These are phyloP conservation scores for Saxidomus purpurata DNA, from an alignment of 1,140 invertebrate species.

Conservation along the genomic window DNA sequence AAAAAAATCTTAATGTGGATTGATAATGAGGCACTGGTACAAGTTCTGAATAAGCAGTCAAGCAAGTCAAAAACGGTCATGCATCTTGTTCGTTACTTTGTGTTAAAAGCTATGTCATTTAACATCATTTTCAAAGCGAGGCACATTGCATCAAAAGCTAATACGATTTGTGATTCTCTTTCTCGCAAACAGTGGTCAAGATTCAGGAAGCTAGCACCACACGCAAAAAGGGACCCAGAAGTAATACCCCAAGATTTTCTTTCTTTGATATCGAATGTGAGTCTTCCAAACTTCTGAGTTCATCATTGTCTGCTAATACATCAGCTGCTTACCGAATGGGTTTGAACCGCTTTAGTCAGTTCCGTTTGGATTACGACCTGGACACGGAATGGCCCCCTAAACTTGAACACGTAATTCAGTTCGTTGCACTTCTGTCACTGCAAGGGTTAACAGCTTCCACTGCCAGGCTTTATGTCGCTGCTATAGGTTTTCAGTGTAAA, in stretches of 20 bases:
- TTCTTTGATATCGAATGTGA: too few relatives aligned
- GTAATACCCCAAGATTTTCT: background rate
- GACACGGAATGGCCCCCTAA: too few relatives aligned
- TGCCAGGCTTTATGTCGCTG: too few relatives aligned
- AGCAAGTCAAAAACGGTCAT: background rate
- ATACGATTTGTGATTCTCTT: background rate
- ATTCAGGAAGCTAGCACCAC: background rate
- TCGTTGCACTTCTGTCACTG: too few relatives aligned
- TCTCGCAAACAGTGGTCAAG: background rate
- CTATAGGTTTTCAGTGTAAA: too few relatives aligned
- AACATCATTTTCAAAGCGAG: background rate
- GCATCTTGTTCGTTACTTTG: background rate
- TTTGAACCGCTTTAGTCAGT: too few relatives aligned
- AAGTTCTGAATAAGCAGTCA: background rate
- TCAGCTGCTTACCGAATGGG: too few relatives aligned
- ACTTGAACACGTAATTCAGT: too few relatives aligned
- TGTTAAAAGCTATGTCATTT: background rate
- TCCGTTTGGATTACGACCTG: too few relatives aligned
- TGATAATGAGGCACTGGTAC: background rate
- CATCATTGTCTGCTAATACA: too few relatives aligned
- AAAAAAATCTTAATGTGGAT: background rate
- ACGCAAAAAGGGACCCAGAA: background rate
- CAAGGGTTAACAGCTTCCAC: too few relatives aligned
- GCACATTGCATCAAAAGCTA: background rate
- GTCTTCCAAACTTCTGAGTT: too few relatives aligned